phyloP scores from a whole-genome alignment of 2,888 invertebrate species.

The Ischnura elegans region DNA sequence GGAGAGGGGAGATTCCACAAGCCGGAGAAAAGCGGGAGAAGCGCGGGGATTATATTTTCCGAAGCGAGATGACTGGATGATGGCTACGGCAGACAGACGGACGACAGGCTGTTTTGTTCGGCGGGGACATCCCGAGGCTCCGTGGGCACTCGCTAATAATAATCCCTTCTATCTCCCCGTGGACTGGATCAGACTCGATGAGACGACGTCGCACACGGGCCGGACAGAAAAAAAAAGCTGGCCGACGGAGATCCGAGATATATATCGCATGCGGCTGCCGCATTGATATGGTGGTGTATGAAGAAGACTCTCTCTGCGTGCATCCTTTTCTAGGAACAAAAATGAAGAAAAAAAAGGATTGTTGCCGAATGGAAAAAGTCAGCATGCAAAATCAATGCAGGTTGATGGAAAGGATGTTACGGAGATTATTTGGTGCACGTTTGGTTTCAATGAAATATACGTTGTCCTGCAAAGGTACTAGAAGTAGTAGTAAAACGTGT shows the following conservation, averaged over 20 bases:
- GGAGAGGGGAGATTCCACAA: background rate
- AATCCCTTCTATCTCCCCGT: background rate
- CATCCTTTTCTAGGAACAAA: background rate
- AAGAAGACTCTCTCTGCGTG: background rate
- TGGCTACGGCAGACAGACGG: no score
- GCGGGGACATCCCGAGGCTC: background rate
- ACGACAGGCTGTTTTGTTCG: slow-evolving; percentile 1
- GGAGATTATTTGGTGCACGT: background rate
- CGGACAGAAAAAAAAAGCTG: background rate
- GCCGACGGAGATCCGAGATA: background rate
- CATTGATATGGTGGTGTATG: background rate
- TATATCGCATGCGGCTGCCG: background rate
- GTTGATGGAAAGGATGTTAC: background rate
- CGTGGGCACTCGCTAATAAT: background rate
- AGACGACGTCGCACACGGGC: background rate
- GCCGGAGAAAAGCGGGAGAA: background rate
- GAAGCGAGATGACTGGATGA: background rate
- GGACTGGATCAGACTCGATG: slow-evolving; percentile 15
- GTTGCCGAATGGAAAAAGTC: background rate
- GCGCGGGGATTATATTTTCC: background rate
- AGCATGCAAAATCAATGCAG: background rate
- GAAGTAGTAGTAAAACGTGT: no score
- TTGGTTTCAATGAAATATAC: background rate
- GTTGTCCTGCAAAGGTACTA: no score
- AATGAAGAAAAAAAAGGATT: background rate